Conservation (phyloP, 2,888 invertebrate genomes). For the Rhingia rostrata region DNA sequence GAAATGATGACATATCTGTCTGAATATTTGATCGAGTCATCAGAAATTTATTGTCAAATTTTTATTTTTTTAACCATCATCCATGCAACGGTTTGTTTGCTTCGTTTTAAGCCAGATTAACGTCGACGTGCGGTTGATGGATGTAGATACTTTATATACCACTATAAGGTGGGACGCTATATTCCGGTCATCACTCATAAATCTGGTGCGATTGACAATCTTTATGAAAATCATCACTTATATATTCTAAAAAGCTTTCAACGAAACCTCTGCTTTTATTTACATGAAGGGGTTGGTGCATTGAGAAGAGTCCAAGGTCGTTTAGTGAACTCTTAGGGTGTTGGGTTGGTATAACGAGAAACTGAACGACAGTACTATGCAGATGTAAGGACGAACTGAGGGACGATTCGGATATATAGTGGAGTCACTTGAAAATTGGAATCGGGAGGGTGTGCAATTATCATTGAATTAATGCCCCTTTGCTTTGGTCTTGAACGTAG, state of each 20-base stretch:
- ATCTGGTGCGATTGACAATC: neutral
- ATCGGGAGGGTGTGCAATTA: too few relatives aligned
- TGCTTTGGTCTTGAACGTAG: too few relatives aligned
- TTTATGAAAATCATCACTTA: neutral
- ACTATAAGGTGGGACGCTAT: neutral
- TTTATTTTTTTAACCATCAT: neutral
- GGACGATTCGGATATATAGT: too few relatives aligned
- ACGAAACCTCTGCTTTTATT: neutral
- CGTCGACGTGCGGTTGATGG: neutral
- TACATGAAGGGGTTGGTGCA: neutral
- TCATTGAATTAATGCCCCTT: too few relatives aligned
- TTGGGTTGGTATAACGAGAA: too few relatives aligned
- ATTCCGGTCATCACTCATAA: neutral
- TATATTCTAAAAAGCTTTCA: neutral
- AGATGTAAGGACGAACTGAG: too few relatives aligned
- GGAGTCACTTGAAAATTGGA: too few relatives aligned
- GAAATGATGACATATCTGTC: conserved; percentile 23
- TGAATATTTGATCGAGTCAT: conserved; percentile 30
- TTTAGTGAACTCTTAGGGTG: neutral
- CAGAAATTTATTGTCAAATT: neutral
- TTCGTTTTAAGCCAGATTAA: neutral
- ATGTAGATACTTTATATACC: neutral
- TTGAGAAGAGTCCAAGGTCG: conserved; percentile 2
- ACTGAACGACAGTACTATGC: too few relatives aligned
- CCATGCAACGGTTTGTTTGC: neutral